Evolutionary conservation across 2,797 vertebrate genomes (phyloP).

Genomic region (Pangasius larnaudii): DNA sequence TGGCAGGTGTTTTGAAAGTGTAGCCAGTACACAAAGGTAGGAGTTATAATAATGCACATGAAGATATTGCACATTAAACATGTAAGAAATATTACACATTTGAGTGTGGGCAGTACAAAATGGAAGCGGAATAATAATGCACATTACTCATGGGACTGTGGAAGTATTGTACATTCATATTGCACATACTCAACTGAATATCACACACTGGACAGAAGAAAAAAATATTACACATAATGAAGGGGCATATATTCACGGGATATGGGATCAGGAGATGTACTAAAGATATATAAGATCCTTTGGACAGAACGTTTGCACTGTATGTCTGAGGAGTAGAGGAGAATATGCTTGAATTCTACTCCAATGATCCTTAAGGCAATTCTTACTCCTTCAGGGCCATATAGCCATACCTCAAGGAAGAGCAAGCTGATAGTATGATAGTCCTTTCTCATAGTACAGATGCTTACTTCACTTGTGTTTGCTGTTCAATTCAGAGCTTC

Average conservation of each 20-base stretch:
- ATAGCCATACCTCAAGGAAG: background rate
- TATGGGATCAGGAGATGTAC: background rate
- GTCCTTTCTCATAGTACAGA: background rate
- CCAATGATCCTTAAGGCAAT: background rate
- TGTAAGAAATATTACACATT: conserved; percentile 1
- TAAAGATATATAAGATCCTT: background rate
- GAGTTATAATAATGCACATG: background rate
- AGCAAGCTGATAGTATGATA: background rate
- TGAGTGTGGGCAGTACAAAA: background rate
- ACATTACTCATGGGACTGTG: conserved; percentile 1
- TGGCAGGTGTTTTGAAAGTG: background rate
- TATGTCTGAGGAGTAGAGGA: background rate
- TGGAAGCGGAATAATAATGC: background rate
- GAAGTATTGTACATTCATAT: background rate
- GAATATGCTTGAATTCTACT: background rate
- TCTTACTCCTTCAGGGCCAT: background rate
- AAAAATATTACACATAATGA: background rate
- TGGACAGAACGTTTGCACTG: background rate
- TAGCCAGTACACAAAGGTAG: background rate
- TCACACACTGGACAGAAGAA: background rate
- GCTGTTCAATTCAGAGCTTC: background rate
- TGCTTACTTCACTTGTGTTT: background rate
- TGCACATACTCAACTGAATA: background rate
- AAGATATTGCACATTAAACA: conserved; percentile 3
- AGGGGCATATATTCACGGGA: background rate